Percentiles rank a stretch among this genome's conserved stretches.
phyloP scores from a whole-genome alignment of 2,113 vertebrate genomes.

The Proterorhinus semilunaris region DNA sequence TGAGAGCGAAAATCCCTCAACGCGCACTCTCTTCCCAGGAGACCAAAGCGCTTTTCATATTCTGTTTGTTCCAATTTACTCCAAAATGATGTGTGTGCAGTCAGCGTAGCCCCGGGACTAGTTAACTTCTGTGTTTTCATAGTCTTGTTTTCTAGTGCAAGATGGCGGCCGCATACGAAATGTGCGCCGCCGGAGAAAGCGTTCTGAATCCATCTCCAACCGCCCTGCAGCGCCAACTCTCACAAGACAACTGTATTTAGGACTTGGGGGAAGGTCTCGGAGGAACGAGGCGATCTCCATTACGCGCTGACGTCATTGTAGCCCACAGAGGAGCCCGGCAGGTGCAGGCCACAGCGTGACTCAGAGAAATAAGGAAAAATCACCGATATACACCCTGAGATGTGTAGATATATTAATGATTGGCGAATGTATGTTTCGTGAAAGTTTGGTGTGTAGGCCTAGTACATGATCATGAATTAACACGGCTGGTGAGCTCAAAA shows the following conservation, averaged over 20 bases:
- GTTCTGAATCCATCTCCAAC: constrained; percentile 40
- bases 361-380: background rate
- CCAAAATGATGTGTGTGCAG: constrained; percentile 67
- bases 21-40: constrained; percentile 49
- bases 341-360: background rate
- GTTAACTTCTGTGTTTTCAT: constrained; percentile 59
- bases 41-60: constrained; percentile 69
- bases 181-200: constrained; percentile 32
- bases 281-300: constrained; percentile 11
- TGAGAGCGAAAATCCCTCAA: constrained; percentile 63
- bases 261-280: constrained; percentile 23
- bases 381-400: too few species aligned
- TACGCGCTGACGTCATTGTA: constrained; percentile 18
- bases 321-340: constrained; percentile 10
- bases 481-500: too few species aligned
- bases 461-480: too few species aligned
- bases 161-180: constrained; percentile 50
- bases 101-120: constrained; percentile 59
- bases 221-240: constrained; percentile 39
- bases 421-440: too few species aligned
- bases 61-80: constrained; percentile 74
- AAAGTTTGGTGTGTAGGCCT: too few species aligned
- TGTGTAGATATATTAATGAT: too few species aligned
- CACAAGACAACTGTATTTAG: constrained; percentile 38
- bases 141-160: constrained; percentile 51